These are phyloP conservation scores for Alca torda DNA, from an alignment of 2,797 vertebrate species.

Conservation along the genomic window DNA sequence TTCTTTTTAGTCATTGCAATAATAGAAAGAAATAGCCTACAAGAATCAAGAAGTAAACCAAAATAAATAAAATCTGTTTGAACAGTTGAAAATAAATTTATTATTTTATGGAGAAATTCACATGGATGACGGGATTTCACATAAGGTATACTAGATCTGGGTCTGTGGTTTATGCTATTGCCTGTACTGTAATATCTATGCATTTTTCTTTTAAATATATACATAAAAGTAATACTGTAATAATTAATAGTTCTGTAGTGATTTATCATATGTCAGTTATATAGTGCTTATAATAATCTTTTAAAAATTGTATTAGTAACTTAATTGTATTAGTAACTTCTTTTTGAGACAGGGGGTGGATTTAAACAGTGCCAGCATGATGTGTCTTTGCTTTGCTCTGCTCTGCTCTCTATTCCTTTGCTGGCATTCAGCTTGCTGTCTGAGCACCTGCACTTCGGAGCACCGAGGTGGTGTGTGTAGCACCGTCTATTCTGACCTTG, in stretches of 20 bases:
- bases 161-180: background rate
- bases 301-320: background rate
- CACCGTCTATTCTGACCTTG: background rate
- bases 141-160: background rate
- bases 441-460: background rate
- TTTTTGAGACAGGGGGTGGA: background rate
- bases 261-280: background rate
- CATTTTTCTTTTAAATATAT: background rate
- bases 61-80: slow-evolving; percentile 15
- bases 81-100: background rate
- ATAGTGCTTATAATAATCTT: background rate
- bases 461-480: background rate
- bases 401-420: background rate
- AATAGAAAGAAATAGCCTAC: background rate
- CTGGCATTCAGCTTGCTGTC: background rate
- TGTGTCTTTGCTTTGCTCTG: background rate
- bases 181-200: background rate
- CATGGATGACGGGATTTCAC: background rate
- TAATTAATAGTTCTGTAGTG: background rate
- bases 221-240: background rate
- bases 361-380: background rate
- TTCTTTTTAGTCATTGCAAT: background rate
- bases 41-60: background rate
- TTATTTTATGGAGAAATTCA: background rate
- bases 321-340: background rate